These are phyloP conservation scores for Andrena praecox DNA, from an alignment of 2,888 invertebrate species.

Conservation along the genomic window DNA sequence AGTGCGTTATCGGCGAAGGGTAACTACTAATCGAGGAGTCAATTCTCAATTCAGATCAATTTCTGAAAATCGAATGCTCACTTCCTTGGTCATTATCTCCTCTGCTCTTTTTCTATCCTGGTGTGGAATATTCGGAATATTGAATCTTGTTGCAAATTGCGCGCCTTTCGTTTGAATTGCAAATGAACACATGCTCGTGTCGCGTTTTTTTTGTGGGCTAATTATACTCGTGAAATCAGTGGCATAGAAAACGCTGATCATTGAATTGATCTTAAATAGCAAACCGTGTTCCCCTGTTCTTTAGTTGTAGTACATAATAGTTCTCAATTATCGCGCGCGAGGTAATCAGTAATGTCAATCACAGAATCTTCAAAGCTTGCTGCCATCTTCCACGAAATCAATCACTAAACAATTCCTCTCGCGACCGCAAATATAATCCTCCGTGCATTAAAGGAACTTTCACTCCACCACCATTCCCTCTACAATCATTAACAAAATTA, in stretches of 20 bases:
- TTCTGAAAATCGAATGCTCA: too few relatives aligned
- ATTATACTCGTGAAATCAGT: neutral
- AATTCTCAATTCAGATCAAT: too few relatives aligned
- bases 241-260: neutral
- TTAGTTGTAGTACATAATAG: neutral
- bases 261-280: constrained; percentile 4
- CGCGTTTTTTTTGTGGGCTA: neutral
- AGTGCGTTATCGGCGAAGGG: neutral
- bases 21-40: too few relatives aligned
- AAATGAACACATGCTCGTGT: neutral
- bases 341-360: neutral
- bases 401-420: neutral
- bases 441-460: too few relatives aligned
- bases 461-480: too few relatives aligned
- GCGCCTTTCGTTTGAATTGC: neutral
- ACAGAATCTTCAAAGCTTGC: neutral
- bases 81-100: too few relatives aligned
- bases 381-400: neutral
- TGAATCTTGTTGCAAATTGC: neutral
- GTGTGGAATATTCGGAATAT: too few relatives aligned
- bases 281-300: neutral
- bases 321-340: neutral
- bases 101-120: too few relatives aligned
- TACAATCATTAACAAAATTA: too few relatives aligned
- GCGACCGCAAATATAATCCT: neutral